Percentiles rank a stretch among this genome's conserved stretches.
These are phyloP conservation scores for Coptotermes formosanus DNA, from an alignment of 1,140 invertebrate genomes.

Conservation along the genomic window DNA sequence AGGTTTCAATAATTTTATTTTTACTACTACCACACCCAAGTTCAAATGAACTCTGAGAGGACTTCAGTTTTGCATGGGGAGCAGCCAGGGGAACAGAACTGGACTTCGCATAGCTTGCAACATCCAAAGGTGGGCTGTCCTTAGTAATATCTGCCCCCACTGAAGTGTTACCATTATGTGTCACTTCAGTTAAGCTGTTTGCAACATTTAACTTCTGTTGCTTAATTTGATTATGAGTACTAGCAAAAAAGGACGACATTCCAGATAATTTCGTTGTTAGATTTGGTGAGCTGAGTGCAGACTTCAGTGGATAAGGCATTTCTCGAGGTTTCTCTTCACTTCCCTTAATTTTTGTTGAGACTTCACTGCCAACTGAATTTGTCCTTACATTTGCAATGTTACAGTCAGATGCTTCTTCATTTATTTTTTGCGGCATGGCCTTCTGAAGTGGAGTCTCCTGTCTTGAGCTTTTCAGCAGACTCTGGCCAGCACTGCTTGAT, in stretches of 20 bases:
- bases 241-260: slow-evolving; percentile 22
- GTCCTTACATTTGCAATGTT: neutral
- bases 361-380: neutral
- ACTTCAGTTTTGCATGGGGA: slow-evolving; percentile 16
- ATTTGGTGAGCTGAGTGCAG: slow-evolving; percentile 51
- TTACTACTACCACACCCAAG: neutral
- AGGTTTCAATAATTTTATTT: neutral
- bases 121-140: neutral
- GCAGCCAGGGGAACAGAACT: neutral
- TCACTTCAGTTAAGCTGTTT: neutral
- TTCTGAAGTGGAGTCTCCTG: slow-evolving; percentile 34
- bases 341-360: neutral
- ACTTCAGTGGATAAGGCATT: slow-evolving; percentile 48
- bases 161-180: neutral
- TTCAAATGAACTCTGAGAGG: slow-evolving; percentile 25
- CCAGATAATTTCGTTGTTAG: slow-evolving; percentile 50
- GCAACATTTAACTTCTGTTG: neutral
- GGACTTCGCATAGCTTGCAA: neutral
- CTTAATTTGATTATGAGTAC: slow-evolving; percentile 20
- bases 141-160: neutral
- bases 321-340: slow-evolving; percentile 30
- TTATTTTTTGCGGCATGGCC: slow-evolving; percentile 51
- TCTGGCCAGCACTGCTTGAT: slow-evolving; percentile 40
- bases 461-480: slow-evolving; percentile 44
- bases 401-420: neutral